These are phyloP conservation scores for Podilymbus podiceps DNA, from an alignment of 2,113 vertebrate genomes.

Conservation along the genomic window DNA sequence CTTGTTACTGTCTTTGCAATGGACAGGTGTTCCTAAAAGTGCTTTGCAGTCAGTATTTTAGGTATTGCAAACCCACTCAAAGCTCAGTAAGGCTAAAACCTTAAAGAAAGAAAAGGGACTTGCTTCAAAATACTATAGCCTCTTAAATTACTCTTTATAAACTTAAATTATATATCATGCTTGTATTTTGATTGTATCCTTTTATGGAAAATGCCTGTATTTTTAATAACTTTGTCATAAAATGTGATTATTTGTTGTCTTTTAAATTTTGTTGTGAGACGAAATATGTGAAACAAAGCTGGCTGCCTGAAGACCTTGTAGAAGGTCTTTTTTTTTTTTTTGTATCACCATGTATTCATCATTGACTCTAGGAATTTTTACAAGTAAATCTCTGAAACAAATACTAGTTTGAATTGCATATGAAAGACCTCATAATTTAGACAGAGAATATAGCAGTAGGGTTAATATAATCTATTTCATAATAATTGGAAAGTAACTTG, in stretches of 20 bases:
- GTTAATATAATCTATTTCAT: not conserved
- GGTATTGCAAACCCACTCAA: not conserved
- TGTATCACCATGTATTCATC: not conserved
- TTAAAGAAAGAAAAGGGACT: not conserved
- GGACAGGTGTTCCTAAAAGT: slow-evolving; percentile 38
- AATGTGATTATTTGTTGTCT: not conserved
- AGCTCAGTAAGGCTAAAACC: not conserved
- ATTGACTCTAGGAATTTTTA: not conserved
- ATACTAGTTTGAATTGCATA: not conserved
- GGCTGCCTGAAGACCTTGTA: not conserved
- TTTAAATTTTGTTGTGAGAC: not conserved
- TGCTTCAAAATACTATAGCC: not conserved
- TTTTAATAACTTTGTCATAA: not conserved
- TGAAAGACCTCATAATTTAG: not conserved
- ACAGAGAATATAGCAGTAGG: not conserved
- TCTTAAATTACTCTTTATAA: not conserved
- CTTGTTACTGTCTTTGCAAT: slow-evolving; percentile 42
- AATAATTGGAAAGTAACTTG: not conserved
- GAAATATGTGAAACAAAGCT: not conserved
- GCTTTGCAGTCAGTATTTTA: not conserved
- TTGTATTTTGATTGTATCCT: not conserved
- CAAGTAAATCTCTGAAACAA: not conserved
- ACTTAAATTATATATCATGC: not conserved
- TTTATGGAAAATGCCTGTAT: not conserved
- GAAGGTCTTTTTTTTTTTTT: not conserved